Conservation (phyloP, 2,888 invertebrate genomes). For the Halocaridina rubra region DNA sequence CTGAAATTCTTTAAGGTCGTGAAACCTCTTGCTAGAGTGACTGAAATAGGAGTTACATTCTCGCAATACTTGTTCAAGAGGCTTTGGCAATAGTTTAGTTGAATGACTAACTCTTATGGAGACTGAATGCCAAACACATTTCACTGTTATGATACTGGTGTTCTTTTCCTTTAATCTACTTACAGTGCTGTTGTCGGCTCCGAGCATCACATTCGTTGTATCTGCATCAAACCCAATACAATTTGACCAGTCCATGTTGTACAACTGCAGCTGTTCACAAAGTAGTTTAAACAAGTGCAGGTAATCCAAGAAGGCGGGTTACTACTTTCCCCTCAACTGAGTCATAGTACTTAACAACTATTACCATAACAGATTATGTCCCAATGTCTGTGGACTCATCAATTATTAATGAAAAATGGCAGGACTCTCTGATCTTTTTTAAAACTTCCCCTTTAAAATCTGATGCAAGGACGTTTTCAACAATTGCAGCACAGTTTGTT, state of each 20-base stretch:
- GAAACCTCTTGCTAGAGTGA: conserved; percentile 1
- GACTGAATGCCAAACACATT: conserved; percentile 22
- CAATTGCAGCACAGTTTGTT: background rate
- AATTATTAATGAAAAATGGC: background rate
- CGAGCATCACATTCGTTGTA: background rate
- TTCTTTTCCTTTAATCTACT: conserved; percentile 26
- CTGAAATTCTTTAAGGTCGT: background rate
- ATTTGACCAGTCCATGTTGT: background rate
- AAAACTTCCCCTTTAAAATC: background rate
- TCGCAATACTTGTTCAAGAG: background rate
- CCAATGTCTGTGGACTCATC: background rate
- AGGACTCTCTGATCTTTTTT: conserved; percentile 4
- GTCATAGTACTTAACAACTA: conserved; percentile 30
- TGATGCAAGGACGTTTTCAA: conserved; percentile 14
- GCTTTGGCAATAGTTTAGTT: background rate
- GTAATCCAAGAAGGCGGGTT: conserved; percentile 11
- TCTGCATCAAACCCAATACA: conserved; percentile 25
- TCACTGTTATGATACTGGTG: conserved; percentile 5
- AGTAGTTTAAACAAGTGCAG: background rate
- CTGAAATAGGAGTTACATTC: conserved; percentile 7
- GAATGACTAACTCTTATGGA: conserved; percentile 23
- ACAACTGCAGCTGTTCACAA: background rate
- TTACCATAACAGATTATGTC: conserved; percentile 23
- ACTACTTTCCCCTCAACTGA: background rate
- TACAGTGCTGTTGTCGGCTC: conserved; percentile 14